Conservation (phyloP, 2,888 invertebrate genomes). For the Andrena trimmerana region DNA sequence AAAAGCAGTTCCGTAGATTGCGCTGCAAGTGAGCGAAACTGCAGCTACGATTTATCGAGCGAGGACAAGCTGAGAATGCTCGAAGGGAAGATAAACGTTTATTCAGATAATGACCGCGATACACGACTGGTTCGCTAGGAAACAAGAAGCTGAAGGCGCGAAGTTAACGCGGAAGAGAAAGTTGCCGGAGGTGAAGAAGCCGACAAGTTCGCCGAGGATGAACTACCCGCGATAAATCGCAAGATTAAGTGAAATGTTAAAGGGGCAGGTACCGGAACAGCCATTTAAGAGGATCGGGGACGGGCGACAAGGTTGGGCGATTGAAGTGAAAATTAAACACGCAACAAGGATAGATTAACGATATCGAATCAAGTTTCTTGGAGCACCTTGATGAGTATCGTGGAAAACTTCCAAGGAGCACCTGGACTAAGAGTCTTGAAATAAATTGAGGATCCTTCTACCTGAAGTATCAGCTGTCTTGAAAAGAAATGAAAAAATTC, state of each 20-base stretch:
- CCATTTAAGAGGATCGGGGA: not conserved
- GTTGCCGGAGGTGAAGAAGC: constrained; percentile 29
- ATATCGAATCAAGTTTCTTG: constrained; percentile 6
- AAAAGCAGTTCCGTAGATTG: constrained; percentile 13
- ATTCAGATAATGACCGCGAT: constrained; percentile 50
- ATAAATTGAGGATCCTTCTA: constrained; percentile 9
- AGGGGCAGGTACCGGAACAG: constrained; percentile 18
- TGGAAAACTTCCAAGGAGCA: not conserved
- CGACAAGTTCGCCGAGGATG: constrained; percentile 34
- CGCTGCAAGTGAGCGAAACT: not conserved
- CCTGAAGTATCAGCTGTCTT: constrained; percentile 8
- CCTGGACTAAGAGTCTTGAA: constrained; percentile 7
- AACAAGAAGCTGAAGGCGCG: constrained; percentile 17
- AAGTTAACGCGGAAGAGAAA: constrained; percentile 32
- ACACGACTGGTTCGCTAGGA: not conserved
- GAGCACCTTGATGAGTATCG: constrained; percentile 12
- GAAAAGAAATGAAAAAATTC: not conserved
- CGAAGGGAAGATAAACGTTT: constrained; percentile 65
- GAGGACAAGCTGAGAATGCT: constrained; percentile 46
- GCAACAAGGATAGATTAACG: not conserved
- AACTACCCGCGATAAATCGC: constrained; percentile 43
- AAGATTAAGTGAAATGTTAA: constrained; percentile 37
- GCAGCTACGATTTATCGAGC: constrained; percentile 7
- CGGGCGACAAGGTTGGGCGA: constrained; percentile 15
- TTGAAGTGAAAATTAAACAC: constrained; percentile 8